Evolutionary conservation across 2,113 vertebrate species (phyloP).

Genomic region (Oostethus manadensis): DNA sequence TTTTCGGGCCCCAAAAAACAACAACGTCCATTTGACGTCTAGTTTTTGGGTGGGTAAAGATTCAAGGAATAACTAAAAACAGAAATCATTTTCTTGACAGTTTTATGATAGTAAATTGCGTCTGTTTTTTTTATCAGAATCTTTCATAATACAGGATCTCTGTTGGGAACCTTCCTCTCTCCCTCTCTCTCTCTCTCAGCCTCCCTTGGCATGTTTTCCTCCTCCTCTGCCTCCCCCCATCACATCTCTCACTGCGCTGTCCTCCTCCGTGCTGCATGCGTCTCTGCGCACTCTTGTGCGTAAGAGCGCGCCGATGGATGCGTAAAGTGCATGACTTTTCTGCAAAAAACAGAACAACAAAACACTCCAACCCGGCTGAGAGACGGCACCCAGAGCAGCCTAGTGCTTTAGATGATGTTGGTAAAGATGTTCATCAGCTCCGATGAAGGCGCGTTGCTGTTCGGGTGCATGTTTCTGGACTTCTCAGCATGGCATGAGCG

Average conservation of each 20-base stretch:
- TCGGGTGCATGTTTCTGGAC: constrained; percentile 64
- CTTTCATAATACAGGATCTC: background rate
- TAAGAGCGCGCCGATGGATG: constrained; percentile 64
- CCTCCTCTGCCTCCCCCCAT: constrained; percentile 57
- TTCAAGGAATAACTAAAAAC: too few relatives aligned
- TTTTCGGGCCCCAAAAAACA: too few relatives aligned
- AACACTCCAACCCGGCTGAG: constrained; percentile 11
- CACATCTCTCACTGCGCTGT: constrained; percentile 63
- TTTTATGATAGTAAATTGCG: too few relatives aligned
- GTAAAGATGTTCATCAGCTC: constrained; percentile 52
- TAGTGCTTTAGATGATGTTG: constrained; percentile 25
- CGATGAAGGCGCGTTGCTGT: constrained; percentile 56
- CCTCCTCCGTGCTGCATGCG: constrained; percentile 50
- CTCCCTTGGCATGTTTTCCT: constrained; percentile 37
- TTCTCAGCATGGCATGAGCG: constrained; percentile 57
- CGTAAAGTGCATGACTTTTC: constrained; percentile 40
- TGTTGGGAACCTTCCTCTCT: constrained; percentile 18
- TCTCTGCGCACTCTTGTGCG: constrained; percentile 57
- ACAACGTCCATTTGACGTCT: too few relatives aligned
- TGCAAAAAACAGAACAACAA: constrained; percentile 20
- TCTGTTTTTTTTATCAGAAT: background rate
- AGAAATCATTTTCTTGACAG: too few relatives aligned
- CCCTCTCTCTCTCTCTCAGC: constrained; percentile 18
- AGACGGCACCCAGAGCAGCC: constrained; percentile 24
- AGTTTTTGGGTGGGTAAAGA: too few relatives aligned